Percentiles rank a stretch among this genome's conserved stretches.
Conservation (phyloP, 2,113 vertebrate species). For the Eudorcas thomsonii region DNA sequence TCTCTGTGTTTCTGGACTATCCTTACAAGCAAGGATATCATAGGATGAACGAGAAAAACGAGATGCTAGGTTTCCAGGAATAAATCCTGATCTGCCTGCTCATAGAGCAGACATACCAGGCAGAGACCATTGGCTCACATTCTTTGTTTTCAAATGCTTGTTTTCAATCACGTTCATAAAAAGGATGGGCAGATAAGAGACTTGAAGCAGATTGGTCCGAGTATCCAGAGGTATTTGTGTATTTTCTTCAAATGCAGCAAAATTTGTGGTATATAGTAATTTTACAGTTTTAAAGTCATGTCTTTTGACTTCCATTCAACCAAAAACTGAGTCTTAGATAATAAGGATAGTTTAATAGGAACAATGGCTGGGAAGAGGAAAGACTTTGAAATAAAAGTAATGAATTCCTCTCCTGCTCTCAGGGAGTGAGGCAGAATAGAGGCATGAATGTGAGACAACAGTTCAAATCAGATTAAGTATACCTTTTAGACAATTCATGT, state of each 20-base stretch:
- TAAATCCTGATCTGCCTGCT: neutral
- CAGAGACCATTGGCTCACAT: neutral
- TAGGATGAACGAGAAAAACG: neutral
- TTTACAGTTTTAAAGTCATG: neutral
- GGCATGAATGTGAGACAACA: neutral
- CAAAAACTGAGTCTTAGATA: neutral
- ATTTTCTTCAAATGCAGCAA: neutral
- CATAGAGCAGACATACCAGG: neutral
- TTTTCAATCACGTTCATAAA: neutral
- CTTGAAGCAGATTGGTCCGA: neutral
- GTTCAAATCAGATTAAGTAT: neutral
- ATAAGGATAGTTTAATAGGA: neutral
- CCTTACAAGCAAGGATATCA: neutral
- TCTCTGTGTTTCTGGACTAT: neutral
- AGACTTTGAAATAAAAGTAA: neutral
- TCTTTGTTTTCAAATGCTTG: neutral
- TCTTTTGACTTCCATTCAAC: neutral
- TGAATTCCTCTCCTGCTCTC: neutral
- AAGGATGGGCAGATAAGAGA: neutral
- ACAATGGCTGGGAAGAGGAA: neutral
- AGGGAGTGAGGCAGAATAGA: neutral
- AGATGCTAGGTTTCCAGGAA: neutral
- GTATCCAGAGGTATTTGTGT: neutral
- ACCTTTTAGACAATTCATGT: neutral
- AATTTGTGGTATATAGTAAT: neutral